A percentile compares a stretch with the other conserved stretches of the same genome.
Evolutionary conservation across 2,113 vertebrate species (phyloP).

Genomic region (Merops nubicus): DNA sequence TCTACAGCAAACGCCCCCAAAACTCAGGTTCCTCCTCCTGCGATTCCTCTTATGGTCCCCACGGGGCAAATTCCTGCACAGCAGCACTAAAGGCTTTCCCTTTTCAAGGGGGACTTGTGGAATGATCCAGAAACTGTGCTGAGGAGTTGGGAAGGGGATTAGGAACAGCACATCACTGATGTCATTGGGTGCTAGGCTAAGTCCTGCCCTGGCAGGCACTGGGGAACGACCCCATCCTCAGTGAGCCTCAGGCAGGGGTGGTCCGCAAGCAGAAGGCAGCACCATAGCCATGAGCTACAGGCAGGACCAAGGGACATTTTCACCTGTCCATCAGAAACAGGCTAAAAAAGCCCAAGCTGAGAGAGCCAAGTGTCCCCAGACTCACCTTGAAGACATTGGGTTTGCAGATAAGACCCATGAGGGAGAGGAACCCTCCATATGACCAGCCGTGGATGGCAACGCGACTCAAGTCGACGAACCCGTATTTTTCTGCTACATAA

Average conservation of each 20-base stretch:
- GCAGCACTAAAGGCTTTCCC: neutral
- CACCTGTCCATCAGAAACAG: neutral
- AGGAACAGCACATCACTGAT: neutral
- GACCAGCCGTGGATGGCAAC: conserved; percentile 98
- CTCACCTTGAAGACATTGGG: conserved; percentile 94
- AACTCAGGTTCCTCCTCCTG: neutral
- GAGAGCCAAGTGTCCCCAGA: neutral
- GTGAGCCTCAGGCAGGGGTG: neutral
- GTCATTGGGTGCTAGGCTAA: neutral
- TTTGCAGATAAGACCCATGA: conserved; percentile 95
- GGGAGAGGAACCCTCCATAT: conserved; percentile 94
- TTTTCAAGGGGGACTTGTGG: neutral
- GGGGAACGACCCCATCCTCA: neutral
- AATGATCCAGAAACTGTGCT: neutral
- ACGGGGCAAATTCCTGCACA: neutral
- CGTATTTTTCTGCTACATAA: conserved; percentile 93
- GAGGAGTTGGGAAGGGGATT: neutral
- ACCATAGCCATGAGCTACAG: neutral
- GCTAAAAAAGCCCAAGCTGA: neutral
- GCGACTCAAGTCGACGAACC: conserved; percentile 92
- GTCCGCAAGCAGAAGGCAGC: neutral
- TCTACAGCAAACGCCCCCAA: neutral
- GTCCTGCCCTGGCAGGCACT: neutral
- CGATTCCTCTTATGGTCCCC: neutral
- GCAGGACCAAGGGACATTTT: neutral